Percentiles rank a stretch among this genome's conserved stretches.
phyloP scores from a whole-genome alignment of 2,888 invertebrate species.

The Thumatha senex region DNA sequence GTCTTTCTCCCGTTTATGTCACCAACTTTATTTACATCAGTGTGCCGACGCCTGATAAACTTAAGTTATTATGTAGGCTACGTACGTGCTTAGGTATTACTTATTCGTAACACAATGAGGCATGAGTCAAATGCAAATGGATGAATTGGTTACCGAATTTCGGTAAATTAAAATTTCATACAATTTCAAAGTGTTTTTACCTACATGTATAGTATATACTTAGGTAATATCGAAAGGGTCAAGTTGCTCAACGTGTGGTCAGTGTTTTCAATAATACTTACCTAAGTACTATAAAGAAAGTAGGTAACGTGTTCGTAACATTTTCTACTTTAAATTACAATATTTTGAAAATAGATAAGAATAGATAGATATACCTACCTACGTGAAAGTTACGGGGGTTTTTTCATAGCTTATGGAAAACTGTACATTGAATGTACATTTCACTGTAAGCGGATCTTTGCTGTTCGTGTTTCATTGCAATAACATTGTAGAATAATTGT shows the following conservation, averaged over 20 bases:
- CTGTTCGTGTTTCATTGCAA: constrained; percentile 53
- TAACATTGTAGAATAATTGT: constrained; percentile 46
- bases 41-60: constrained; percentile 42
- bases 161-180: not conserved
- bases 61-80: constrained; percentile 35
- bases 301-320: too few relatives aligned
- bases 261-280: too few relatives aligned
- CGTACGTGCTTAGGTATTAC: constrained; percentile 3
- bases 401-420: not conserved
- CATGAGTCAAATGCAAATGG: not conserved
- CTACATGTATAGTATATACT: too few relatives aligned
- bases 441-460: constrained; percentile 46
- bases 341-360: too few relatives aligned
- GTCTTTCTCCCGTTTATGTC: constrained; percentile 41
- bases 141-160: not conserved
- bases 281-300: too few relatives aligned
- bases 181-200: not conserved
- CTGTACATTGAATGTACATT: constrained; percentile 35
- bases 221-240: too few relatives aligned
- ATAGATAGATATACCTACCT: too few relatives aligned
- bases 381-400: too few relatives aligned
- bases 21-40: constrained; percentile 41
- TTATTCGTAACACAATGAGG: not conserved
- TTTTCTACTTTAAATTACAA: too few relatives aligned
- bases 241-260: too few relatives aligned